These are phyloP conservation scores for Pammene aurita DNA, from an alignment of 2,888 invertebrate species.

Conservation along the genomic window DNA sequence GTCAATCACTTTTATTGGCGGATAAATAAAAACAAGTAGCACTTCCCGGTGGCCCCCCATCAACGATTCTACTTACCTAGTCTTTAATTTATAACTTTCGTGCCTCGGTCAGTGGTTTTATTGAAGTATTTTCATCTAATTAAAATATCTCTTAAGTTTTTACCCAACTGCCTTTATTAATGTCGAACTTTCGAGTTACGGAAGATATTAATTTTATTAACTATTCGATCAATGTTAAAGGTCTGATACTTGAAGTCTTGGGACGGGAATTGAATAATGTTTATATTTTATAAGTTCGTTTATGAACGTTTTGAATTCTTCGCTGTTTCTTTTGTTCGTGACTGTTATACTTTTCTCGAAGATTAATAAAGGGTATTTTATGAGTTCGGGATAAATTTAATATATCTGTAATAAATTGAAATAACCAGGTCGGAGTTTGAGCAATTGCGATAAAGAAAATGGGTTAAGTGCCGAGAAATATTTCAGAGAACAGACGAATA, in stretches of 20 bases:
- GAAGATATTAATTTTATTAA: conserved; percentile 64
- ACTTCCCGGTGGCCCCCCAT: conserved; percentile 54
- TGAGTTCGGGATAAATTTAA: conserved; percentile 9
- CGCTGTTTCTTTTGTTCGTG: conserved; percentile 18
- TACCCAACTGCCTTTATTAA: conserved; percentile 55
- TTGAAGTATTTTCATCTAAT: conserved; percentile 75
- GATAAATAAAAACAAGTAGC: conserved; percentile 75
- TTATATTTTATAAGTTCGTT: conserved; percentile 19
- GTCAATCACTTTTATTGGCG: conserved; percentile 77
- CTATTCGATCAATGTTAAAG: conserved; percentile 57
- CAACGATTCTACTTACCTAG: conserved; percentile 65
- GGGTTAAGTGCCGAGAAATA: neutral
- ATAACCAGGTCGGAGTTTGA: conserved; percentile 2
- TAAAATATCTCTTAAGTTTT: conserved; percentile 67
- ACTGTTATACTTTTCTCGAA: conserved; percentile 15
- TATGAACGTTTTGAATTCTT: conserved; percentile 30
- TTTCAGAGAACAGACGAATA: neutral
- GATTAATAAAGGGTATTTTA: conserved; percentile 29
- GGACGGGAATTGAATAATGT: conserved; percentile 36
- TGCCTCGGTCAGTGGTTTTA: conserved; percentile 65
- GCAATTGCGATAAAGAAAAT: neutral
- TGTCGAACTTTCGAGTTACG: conserved; percentile 49
- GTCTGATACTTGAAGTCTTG: conserved; percentile 10
- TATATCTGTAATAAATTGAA: conserved; percentile 11
- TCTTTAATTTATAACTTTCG: conserved; percentile 68